Percentiles rank a stretch among this genome's conserved stretches.
Evolutionary conservation across 2,888 invertebrate genomes (phyloP).

Genomic region (Drosophila flavopinicola): DNA sequence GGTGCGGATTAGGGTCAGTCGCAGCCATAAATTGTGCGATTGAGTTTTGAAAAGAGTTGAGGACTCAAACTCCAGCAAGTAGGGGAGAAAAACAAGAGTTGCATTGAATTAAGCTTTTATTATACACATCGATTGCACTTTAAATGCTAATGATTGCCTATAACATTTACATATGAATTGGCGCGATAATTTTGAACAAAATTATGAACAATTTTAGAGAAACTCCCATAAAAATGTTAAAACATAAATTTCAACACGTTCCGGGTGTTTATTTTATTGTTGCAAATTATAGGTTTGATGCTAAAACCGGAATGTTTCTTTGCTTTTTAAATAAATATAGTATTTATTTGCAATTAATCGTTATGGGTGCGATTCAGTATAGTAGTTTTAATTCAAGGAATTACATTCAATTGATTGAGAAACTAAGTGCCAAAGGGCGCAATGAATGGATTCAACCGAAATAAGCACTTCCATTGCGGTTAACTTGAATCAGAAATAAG

Average conservation of each 20-base stretch:
- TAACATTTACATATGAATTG: constrained; percentile 26
- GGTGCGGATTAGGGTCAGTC: constrained; percentile 75
- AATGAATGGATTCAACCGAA: constrained; percentile 34
- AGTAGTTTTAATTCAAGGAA: constrained; percentile 33
- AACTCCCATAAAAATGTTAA: background rate
- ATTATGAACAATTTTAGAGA: background rate
- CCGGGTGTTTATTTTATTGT: background rate
- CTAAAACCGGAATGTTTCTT: too few species aligned
- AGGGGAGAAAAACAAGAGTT: constrained; percentile 6
- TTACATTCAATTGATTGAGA: constrained; percentile 26
- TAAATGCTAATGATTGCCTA: constrained; percentile 8
- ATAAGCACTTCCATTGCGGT: constrained; percentile 18
- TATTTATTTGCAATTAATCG: background rate
- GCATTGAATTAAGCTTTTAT: constrained; percentile 7
- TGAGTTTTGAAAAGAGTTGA: constrained; percentile 25
- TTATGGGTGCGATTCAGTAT: background rate
- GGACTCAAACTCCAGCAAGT: too few species aligned
- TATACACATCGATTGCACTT: constrained; percentile 22
- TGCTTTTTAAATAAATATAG: too few species aligned
- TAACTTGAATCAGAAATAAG: constrained; percentile 6
- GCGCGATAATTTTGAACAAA: background rate
- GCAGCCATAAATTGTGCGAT: constrained; percentile 43
- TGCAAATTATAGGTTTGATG: background rate
- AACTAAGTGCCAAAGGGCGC: constrained; percentile 2
- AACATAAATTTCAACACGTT: background rate